Percentiles rank a stretch among this genome's conserved stretches.
Evolutionary conservation across 2,113 vertebrate species (phyloP).

Genomic region (Tauraco erythrolophus): DNA sequence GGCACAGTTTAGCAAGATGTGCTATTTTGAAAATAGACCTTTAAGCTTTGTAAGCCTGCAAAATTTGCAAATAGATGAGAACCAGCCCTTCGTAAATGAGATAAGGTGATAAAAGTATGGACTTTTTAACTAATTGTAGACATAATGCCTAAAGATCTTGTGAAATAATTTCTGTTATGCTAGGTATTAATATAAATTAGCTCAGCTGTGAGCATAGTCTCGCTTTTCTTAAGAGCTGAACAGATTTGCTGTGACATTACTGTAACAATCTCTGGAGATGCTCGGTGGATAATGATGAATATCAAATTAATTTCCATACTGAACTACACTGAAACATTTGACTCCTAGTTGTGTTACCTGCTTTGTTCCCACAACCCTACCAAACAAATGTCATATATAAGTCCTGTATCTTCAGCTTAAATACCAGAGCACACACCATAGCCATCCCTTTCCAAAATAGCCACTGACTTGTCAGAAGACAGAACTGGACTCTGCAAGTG

Average conservation of each 20-base stretch:
- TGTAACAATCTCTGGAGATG: constrained; percentile 16
- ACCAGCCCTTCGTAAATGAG: not conserved
- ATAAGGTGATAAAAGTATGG: constrained; percentile 42
- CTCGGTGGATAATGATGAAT: constrained; percentile 26
- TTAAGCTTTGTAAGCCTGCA: not conserved
- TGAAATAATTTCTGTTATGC: constrained; percentile 35
- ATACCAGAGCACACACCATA: not conserved
- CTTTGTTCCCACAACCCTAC: not conserved
- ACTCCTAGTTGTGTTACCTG: not conserved
- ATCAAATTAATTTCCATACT: constrained; percentile 51
- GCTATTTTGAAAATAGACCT: constrained; percentile 10
- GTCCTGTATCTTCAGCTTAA: not conserved
- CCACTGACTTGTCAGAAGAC: not conserved
- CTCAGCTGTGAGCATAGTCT: not conserved
- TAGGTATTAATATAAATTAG: constrained; percentile 48
- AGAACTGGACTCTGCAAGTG: not conserved
- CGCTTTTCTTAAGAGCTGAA: constrained; percentile 17
- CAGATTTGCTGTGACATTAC: constrained; percentile 8
- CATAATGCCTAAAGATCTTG: not conserved
- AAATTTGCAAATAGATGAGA: constrained; percentile 48
- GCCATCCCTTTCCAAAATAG: not conserved
- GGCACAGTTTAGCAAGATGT: not conserved
- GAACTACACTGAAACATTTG: not conserved
- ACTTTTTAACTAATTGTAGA: constrained; percentile 48
- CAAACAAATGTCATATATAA: not conserved